A percentile compares a stretch with the other conserved stretches of the same genome.
Conservation (phyloP, 2,797 vertebrate genomes). For the Delichon dasypus region DNA sequence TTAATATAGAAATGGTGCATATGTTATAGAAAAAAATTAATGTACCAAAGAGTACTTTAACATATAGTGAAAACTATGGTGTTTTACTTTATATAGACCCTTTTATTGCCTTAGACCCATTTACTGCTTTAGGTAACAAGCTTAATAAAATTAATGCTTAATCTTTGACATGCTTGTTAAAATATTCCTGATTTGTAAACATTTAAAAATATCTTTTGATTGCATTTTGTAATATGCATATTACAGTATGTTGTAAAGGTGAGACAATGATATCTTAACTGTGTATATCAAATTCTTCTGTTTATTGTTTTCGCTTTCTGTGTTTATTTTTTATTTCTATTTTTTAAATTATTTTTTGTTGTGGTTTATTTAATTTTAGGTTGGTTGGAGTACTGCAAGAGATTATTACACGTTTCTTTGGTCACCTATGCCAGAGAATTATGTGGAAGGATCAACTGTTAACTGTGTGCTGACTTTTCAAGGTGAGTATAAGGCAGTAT, state of each 20-base stretch:
- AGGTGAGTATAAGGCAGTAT: slow-evolving; percentile 78
- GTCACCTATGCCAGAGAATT: slow-evolving; percentile 95
- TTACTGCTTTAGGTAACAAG: slow-evolving; percentile 58
- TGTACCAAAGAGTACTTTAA: slow-evolving; percentile 23
- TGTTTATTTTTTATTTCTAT: background rate
- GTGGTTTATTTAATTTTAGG: slow-evolving; percentile 77
- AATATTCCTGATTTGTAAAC: slow-evolving; percentile 62
- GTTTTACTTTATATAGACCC: slow-evolving; percentile 47
- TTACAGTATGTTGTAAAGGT: background rate
- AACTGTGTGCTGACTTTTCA: slow-evolving; percentile 95
- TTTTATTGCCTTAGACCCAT: slow-evolving; percentile 51
- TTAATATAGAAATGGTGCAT: background rate
- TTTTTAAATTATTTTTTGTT: background rate
- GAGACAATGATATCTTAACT: background rate
- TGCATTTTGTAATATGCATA: slow-evolving; percentile 14
- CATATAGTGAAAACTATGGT: slow-evolving; percentile 25
- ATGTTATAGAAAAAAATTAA: background rate
- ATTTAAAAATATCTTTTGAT: slow-evolving; percentile 62
- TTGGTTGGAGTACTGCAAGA: slow-evolving; percentile 98
- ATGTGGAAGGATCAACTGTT: slow-evolving; percentile 89
- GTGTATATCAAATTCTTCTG: background rate
- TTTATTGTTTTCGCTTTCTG: background rate
- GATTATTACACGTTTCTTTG: slow-evolving; percentile 99
- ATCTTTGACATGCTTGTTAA: slow-evolving; percentile 65
- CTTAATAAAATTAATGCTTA: slow-evolving; percentile 62